A percentile compares a stretch with the other conserved stretches of the same genome.
Evolutionary conservation across 1,140 invertebrate genomes (phyloP).

Genomic region (Achroia grisella): DNA sequence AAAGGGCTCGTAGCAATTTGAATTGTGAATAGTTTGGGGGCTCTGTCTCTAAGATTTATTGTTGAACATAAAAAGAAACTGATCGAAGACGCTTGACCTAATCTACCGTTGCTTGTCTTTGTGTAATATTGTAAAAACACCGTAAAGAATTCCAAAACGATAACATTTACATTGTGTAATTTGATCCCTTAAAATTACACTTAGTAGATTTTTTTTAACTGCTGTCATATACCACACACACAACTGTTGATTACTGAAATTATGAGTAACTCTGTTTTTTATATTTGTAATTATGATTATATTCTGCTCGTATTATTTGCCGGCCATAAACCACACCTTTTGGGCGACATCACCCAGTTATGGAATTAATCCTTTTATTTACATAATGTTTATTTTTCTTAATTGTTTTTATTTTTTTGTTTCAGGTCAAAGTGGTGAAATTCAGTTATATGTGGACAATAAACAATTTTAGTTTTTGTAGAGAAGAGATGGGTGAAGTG

Average conservation of each 20-base stretch:
- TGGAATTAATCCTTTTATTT: neutral
- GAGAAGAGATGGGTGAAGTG: constrained; percentile 99
- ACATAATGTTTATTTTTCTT: neutral
- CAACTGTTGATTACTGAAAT: no score
- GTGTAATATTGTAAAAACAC: neutral
- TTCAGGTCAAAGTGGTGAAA: constrained; percentile 99
- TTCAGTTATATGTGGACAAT: constrained; percentile 99
- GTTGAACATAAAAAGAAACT: neutral
- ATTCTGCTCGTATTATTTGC: no score
- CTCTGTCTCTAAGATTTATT: constrained; percentile 23
- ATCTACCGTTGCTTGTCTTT: no score
- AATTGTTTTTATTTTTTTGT: constrained; percentile 29
- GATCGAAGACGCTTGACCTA: no score
- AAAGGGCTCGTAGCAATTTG: constrained; percentile 11
- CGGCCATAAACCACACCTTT: no score
- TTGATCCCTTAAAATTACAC: no score
- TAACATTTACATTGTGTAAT: neutral
- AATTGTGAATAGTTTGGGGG: constrained; percentile 12
- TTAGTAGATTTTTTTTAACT: no score
- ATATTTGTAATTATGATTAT: no score
- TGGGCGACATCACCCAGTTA: no score
- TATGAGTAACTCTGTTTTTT: no score
- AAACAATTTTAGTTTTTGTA: constrained; percentile 99
- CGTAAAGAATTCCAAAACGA: neutral
- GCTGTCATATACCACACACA: no score